Evolutionary conservation across 64 coral and sea anemone genomes (phyloP).

Genomic region (Platygyra sinensis): DNA sequence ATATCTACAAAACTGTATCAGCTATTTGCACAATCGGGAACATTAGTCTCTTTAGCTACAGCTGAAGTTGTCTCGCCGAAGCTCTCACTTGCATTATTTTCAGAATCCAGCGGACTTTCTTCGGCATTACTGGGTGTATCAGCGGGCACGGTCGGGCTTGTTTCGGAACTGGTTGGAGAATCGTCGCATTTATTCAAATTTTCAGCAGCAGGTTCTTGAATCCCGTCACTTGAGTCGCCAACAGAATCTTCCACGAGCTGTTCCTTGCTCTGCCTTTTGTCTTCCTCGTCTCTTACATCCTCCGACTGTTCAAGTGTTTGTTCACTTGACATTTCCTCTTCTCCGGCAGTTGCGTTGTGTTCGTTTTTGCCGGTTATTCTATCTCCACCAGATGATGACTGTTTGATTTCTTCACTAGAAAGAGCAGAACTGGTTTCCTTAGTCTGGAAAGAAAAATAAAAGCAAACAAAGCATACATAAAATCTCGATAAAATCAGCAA

Average conservation of each 20-base stretch:
- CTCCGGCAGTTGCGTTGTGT: background rate
- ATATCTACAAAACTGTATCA: background rate
- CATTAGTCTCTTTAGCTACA: background rate
- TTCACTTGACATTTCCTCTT: background rate
- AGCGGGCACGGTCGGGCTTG: background rate
- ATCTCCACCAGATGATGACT: background rate
- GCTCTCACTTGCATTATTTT: background rate
- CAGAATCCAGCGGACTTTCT: background rate
- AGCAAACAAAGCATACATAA: background rate
- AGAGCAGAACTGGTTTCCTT: conserved; percentile 10
- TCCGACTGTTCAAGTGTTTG: background rate
- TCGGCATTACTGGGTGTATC: conserved; percentile 1
- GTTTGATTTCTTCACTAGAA: background rate
- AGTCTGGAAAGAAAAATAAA: conserved; percentile 13
- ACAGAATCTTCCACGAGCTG: background rate
- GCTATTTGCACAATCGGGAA: background rate
- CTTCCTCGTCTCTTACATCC: background rate
- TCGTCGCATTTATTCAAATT: background rate
- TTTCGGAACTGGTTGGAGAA: background rate
- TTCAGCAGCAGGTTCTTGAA: background rate
- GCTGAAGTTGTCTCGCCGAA: background rate
- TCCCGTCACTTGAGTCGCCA: background rate
- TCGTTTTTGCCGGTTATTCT: background rate
- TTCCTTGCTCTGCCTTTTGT: background rate
- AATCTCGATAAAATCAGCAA: no score